Base-by-base conservation (phyloP, 2,797 vertebrate genomes). In the Sciurus carolinensis region DNA sequence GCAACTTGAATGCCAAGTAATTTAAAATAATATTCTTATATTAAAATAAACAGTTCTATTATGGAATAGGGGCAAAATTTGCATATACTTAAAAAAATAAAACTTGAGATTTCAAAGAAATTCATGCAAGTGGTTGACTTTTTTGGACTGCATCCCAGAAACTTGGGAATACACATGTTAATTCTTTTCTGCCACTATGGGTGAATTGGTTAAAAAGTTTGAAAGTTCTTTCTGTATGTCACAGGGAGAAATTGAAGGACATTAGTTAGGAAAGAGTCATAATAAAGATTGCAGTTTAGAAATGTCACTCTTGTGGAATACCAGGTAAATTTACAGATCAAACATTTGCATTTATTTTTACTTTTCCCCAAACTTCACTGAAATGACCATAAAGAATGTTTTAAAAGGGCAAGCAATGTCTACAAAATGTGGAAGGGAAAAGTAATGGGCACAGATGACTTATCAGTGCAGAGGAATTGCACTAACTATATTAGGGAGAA, bases 41-140 rank as follows among this genome's bases (percentile, higher is more conserved):
- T 97, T 95, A 98, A 97, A 96, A 95, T 76, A 94, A 97, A 95
- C 66, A 97, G 73, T 59, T 50, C 69, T 94, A 71, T 91, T 95
- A 87, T 85, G 87, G 89, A 97, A 96, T 62, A 94, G 91, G 89
- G 83, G 30, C 72, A 94, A 91, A 89, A 71, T 97, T 85, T 94
- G 72, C 93, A 94, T 97, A 36, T 52, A 95, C 92, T 95, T 69
- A 89, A 95, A 95, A 28, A 98, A 96, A 90, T 84, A 80, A 95
- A 96, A 85, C 42, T 85, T 97, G 33, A 96, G 80, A 93, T 84
- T 94, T 92, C 75, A 97, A 94, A 93, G 91, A 93, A 97, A 97
- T 96, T 67, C 62, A 83, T 36, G 50, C 26, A 62, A 95, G 62
- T 95, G 54, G 67, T 82, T 97, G 93, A 94, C 89, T 97, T 94